A percentile compares a stretch with the other conserved stretches of the same genome.
Evolutionary conservation across 1,140 invertebrate genomes (phyloP).

Genomic region (Ips nitidus): DNA sequence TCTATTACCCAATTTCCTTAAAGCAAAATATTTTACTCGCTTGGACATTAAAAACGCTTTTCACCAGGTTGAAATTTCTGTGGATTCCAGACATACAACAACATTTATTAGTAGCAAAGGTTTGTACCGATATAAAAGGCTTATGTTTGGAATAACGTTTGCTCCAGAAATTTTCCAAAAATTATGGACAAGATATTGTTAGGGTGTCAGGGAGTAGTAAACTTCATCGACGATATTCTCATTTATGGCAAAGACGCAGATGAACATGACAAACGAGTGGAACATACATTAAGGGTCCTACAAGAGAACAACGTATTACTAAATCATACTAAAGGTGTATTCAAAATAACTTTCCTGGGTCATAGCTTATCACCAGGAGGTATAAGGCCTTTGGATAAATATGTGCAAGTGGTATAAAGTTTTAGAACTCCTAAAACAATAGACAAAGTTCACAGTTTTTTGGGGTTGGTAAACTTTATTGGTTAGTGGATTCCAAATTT

Average conservation of each 20-base stretch:
- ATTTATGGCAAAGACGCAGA: conserved; percentile 20
- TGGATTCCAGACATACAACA: conserved; percentile 32
- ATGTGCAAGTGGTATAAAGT: conserved; percentile 32
- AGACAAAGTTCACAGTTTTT: conserved; percentile 47
- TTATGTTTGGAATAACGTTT: conserved; percentile 46
- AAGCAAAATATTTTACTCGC: conserved; percentile 42
- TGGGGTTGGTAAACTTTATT: conserved; percentile 42
- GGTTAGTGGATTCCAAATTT: conserved; percentile 48
- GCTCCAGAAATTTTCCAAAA: conserved; percentile 51
- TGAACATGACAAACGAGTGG: conserved; percentile 18
- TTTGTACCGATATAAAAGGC: conserved; percentile 48
- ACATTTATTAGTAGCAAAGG: conserved; percentile 48
- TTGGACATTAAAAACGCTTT: conserved; percentile 44
- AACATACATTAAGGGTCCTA: conserved; percentile 19
- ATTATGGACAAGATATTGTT: conserved; percentile 45
- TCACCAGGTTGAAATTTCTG: conserved; percentile 41
- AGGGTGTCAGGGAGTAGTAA: conserved; percentile 24
- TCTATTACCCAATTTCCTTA: conserved; percentile 37
- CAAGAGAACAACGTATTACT: conserved; percentile 36
- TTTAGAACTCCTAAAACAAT: conserved; percentile 35
- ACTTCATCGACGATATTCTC: conserved; percentile 34
- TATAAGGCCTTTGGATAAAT: conserved; percentile 32
- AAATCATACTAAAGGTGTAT: conserved; percentile 34
- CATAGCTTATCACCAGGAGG: conserved; percentile 42
- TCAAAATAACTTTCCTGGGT: conserved; percentile 41